Conservation (phyloP, 64 coral and sea anemone species). For the Stylophora pistillata region DNA sequence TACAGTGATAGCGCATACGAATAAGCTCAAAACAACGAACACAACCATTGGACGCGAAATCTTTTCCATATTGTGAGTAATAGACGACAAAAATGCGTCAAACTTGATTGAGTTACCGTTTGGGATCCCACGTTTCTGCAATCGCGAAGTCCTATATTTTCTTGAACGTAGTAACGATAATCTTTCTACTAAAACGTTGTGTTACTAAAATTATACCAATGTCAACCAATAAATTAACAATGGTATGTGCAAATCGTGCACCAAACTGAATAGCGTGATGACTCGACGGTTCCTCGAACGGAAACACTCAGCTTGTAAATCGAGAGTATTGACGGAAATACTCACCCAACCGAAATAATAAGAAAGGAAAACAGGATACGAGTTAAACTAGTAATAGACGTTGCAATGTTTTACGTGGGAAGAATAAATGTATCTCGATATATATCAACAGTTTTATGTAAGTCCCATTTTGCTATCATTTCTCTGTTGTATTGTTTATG, state of each 20-base stretch:
- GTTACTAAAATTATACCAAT: not conserved
- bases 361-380: not conserved
- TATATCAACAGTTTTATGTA: no score
- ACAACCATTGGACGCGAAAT: not conserved
- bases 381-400: not conserved
- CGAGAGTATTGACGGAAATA: not conserved
- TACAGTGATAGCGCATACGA: not conserved
- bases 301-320: not conserved
- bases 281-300: not conserved
- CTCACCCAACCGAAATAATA: not conserved
- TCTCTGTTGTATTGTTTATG: no score
- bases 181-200: not conserved
- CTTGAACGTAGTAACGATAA: not conserved
- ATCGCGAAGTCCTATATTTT: not conserved
- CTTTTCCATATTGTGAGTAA: not conserved
- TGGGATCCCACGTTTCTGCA: not conserved
- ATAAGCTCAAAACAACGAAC: conserved; percentile 6
- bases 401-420: no score
- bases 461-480: no score
- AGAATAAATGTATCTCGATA: no score
- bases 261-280: not conserved
- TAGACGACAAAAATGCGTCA: not conserved
- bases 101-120: not conserved
- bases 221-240: not conserved
- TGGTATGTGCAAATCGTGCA: not conserved